These are phyloP conservation scores for Amphipyra tragopoginis DNA, from an alignment of 2,888 invertebrate genomes.

Conservation along the genomic window DNA sequence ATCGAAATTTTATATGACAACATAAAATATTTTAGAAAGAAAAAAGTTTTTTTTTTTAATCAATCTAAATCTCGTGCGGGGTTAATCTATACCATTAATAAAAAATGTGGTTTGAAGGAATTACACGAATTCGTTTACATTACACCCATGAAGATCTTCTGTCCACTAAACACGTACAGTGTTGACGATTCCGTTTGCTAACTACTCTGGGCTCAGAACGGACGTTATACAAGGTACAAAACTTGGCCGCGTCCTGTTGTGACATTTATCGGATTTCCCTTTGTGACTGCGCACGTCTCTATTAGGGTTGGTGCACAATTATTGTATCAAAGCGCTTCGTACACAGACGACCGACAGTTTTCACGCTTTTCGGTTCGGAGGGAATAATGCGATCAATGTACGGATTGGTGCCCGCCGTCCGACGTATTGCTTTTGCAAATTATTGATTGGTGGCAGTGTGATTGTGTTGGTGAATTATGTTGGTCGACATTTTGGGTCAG, in stretches of 20 bases:
- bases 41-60: too few species aligned
- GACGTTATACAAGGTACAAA: constrained; percentile 48
- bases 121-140: too few species aligned
- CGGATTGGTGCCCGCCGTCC: constrained; percentile 14
- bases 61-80: too few species aligned
- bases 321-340: constrained; percentile 64
- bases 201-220: constrained; percentile 24
- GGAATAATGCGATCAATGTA: constrained; percentile 37
- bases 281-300: constrained; percentile 61
- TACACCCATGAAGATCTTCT: too few species aligned
- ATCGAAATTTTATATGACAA: too few species aligned
- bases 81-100: too few species aligned
- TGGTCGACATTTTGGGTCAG: neutral
- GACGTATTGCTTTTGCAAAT: constrained; percentile 31
- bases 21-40: too few species aligned
- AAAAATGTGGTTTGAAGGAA: too few species aligned
- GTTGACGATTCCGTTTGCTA: constrained; percentile 22
- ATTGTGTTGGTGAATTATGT: constrained; percentile 3
- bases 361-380: constrained; percentile 45
- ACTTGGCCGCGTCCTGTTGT: constrained; percentile 60
- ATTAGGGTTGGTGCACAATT: constrained; percentile 66
- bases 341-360: constrained; percentile 40
- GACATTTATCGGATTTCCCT: constrained; percentile 73
- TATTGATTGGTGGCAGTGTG: constrained; percentile 25
- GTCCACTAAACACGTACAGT: too few species aligned